Evolutionary conservation across 1,140 invertebrate genomes (phyloP), one percentile per base, ranked within the genome.

Genomic region (Anthonomus grandis): DNA sequence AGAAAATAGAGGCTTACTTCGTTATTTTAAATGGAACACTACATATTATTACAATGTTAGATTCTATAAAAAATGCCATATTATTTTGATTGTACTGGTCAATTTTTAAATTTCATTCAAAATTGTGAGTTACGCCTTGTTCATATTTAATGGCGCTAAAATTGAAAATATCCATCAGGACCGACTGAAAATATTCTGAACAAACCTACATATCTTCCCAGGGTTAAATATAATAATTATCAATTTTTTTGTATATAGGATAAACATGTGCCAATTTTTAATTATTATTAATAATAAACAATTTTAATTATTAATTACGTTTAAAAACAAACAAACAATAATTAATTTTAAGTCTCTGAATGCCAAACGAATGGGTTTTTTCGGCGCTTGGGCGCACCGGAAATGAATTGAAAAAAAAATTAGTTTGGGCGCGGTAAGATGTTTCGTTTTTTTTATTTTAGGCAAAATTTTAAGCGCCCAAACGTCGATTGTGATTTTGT

Each of bases 221-320:
- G 71, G 71, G 71, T 73, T 73, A 64, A 69, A 66, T n/a, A n/a
- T n/a, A n/a, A n/a, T n/a, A n/a, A n/a, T 67, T 68, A 67, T 69
- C 15, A 36, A n/a, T 50, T 48, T 47, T 41, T 50, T 44, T 53
- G 47, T 50, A 53, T 38, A 67, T 69, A 70, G 60, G 69, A 70
- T n/a, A 72, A 68, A 68, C 62, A 70, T 73, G 71, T 70, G 69
- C 69, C 69, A 70, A 70, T 68, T 62, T 68, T 66, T 63, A 64
- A n/a, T n/a, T n/a, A n/a, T n/a, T n/a, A n/a, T n/a, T n/a, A n/a
- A n/a, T n/a, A n/a, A n/a, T n/a, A n/a, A n/a, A n/a, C n/a, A n/a
- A n/a, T n/a, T n/a, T n/a, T n/a, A n/a, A n/a, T 47, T 41, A 42
- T 59, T 52, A 52, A 53, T 24, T 53, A 59, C 37, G 46, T 38